A percentile compares a stretch with the other conserved stretches of the same genome.
These are phyloP conservation scores for Hedya salicella DNA, from an alignment of 2,888 invertebrate species.

Conservation along the genomic window DNA sequence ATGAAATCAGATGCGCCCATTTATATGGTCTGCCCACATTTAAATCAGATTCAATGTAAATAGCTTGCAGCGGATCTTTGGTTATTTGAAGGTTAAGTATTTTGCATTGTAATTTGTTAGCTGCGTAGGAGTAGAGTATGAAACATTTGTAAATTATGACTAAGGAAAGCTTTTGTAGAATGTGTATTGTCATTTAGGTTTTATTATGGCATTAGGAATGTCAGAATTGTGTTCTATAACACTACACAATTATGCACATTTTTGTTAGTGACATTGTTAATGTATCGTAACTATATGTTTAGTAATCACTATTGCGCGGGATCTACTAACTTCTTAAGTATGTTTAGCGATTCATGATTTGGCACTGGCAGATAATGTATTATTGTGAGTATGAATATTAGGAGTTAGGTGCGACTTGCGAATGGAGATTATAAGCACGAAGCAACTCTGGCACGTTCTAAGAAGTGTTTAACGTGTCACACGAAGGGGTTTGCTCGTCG, in stretches of 20 bases:
- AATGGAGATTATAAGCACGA: constrained; percentile 47
- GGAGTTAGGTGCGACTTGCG: constrained; percentile 36
- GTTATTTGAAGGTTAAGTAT: too few species aligned
- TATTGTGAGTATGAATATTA: constrained; percentile 9
- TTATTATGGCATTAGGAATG: too few species aligned
- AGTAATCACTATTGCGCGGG: background rate
- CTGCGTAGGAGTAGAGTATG: too few species aligned
- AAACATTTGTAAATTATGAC: too few species aligned
- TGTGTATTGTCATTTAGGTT: too few species aligned
- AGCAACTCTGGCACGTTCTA: constrained; percentile 46
- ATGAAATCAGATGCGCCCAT: too few species aligned
- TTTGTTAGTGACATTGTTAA: background rate
- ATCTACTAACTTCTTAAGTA: constrained; percentile 2
- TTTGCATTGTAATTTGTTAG: too few species aligned
- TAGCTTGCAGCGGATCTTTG: too few species aligned
- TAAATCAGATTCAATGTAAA: too few species aligned
- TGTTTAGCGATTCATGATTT: background rate
- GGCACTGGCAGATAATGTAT: background rate
- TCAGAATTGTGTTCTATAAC: too few species aligned
- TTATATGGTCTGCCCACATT: too few species aligned
- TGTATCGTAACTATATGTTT: background rate
- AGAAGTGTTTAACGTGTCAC: constrained; percentile 56
- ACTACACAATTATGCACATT: background rate
- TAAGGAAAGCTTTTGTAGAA: too few species aligned
- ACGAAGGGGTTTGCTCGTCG: constrained; percentile 49